These are phyloP conservation scores for Orbicella faveolata DNA, from an alignment of 64 coral and sea anemone species.

Conservation along the genomic window DNA sequence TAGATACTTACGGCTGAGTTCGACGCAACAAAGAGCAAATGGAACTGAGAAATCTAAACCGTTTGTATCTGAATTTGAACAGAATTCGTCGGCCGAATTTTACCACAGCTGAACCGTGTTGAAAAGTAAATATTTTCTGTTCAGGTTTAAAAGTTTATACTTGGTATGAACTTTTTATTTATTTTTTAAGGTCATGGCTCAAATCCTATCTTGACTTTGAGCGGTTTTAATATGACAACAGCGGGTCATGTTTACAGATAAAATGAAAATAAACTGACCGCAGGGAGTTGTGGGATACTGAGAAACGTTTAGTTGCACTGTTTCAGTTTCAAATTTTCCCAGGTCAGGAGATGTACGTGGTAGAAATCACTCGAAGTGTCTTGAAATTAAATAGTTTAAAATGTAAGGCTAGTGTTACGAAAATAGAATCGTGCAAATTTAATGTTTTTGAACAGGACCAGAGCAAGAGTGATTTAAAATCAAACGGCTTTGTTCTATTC, in stretches of 20 bases:
- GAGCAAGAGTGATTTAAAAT: too few relatives aligned
- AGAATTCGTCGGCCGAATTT: not conserved
- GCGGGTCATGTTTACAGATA: not conserved
- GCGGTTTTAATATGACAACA: not conserved
- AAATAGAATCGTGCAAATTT: too few relatives aligned
- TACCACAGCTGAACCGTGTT: not conserved
- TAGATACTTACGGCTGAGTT: conserved; percentile 23
- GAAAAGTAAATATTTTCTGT: conserved; percentile 1
- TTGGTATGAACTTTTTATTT: not conserved
- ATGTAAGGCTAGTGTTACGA: too few relatives aligned
- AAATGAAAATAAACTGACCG: not conserved
- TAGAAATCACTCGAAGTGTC: too few relatives aligned
- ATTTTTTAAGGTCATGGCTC: not conserved
- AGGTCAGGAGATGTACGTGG: too few relatives aligned
- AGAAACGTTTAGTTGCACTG: too few relatives aligned
- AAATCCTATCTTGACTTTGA: not conserved
- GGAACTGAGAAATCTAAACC: not conserved
- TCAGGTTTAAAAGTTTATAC: not conserved
- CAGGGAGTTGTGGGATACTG: not conserved
- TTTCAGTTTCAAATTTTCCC: too few relatives aligned
- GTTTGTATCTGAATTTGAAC: not conserved
- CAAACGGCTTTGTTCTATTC: too few relatives aligned
- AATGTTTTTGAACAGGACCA: too few relatives aligned
- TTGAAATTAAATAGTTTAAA: too few relatives aligned
- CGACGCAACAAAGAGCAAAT: not conserved